Base-by-base conservation (phyloP, 2,888 invertebrate genomes). In the Pollenia angustigena region DNA sequence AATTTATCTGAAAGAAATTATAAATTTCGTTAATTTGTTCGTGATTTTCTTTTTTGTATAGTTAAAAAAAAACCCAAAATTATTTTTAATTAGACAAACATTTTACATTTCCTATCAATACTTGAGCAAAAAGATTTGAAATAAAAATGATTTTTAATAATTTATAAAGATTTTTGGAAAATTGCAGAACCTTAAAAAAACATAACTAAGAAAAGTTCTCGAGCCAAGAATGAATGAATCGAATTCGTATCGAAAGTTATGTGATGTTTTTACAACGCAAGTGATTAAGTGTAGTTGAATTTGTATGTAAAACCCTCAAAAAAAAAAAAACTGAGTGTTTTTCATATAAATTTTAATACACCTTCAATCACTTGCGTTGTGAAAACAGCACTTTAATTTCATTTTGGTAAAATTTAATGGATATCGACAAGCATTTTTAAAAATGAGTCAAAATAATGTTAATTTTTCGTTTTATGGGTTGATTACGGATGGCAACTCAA, bases 11-110 rank as follows among this genome's bases (percentile, higher is more conserved):
- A n/a, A 18, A 50, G 50, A 40, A 69, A 23, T 6, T n/a, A n/a
- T 50, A 46, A 52, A 14, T 32, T 68, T 68, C 56, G 12, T 4
- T 32, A 46, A 42, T 75, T 82, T 52, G 68, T 69, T 82, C 56
- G 66, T 68, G 48, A 14, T 74, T 81, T 56, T n/a, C n/a, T 23
- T 16, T 62, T 72, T 16, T 62, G 46, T 75, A 12, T 6, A 6
- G 6, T 2, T 56, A 46, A 48, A n/a, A 14, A 32, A 32, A 32
- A 6, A 32, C 32, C 8, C 56, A 68, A 56, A 14, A 11, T 64
- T 60, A 58, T 2, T 50, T 60, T 40, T 32, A 16, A 14, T 42
- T 52, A n/a, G 32, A 50, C 48, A 64, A 66, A 40, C 66, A 64
- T 72, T 64, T 64, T 40, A 56, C 46, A 62, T 44, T 42, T 62